Conservation (phyloP, 2,888 invertebrate genomes). For the Vesta saturnalis region DNA sequence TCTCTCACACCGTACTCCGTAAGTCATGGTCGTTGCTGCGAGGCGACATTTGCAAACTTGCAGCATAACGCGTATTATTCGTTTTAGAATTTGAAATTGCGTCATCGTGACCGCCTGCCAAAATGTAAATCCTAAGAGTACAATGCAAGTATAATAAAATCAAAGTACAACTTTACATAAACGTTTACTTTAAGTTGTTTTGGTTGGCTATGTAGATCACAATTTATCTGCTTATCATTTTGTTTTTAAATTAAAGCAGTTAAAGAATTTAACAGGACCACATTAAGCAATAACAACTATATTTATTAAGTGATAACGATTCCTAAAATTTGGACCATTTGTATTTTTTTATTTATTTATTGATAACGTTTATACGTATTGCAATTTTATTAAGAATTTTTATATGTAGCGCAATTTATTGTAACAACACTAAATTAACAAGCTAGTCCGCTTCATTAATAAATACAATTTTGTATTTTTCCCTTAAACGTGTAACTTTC, state of each 20-base stretch:
- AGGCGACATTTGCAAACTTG: constrained; percentile 55
- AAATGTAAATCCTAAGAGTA: constrained; percentile 27
- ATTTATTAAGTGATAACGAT: not conserved
- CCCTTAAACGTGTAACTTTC: not conserved
- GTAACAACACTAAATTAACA: not conserved
- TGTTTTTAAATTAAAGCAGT: constrained; percentile 1
- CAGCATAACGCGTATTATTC: constrained; percentile 46
- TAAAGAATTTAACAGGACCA: no score
- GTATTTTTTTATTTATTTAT: not conserved
- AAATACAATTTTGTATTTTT: not conserved
- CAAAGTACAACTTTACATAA: not conserved
- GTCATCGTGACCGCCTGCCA: constrained; percentile 41
- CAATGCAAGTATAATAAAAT: constrained; percentile 20
- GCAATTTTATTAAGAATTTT: not conserved
- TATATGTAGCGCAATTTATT: not conserved
- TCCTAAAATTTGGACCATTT: not conserved
- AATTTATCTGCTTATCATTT: constrained; percentile 8
- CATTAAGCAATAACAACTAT: not conserved
- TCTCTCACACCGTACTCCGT: constrained; percentile 54
- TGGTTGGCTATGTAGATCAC: not conserved
- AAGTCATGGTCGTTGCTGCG: constrained; percentile 42
- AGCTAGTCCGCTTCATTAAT: not conserved
- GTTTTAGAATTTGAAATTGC: constrained; percentile 43
- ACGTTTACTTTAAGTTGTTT: constrained; percentile 11
- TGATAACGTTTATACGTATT: not conserved